These are phyloP conservation scores for Prenolepis imparis DNA, from an alignment of 2,888 invertebrate species.

Conservation along the genomic window DNA sequence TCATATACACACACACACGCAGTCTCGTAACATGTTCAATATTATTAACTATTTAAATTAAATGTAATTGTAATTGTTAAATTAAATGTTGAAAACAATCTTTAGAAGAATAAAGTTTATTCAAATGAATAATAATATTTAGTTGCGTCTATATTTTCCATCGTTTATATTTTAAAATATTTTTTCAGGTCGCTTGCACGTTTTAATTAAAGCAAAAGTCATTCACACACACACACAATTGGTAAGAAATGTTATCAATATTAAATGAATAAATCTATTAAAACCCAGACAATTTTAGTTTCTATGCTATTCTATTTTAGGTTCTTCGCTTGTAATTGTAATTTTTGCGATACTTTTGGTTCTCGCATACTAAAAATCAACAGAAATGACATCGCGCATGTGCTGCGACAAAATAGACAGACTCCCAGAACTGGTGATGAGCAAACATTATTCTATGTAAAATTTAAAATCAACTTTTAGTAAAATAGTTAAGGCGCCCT, in stretches of 20 bases:
- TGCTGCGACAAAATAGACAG: not conserved
- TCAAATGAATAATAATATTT: constrained; percentile 43
- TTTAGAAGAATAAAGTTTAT: constrained; percentile 13
- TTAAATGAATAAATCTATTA: not conserved
- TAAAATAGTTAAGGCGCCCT: not conserved
- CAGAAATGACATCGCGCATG: not conserved
- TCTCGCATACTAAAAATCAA: not conserved
- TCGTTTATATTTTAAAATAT: constrained; percentile 1
- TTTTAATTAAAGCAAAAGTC: constrained; percentile 30
- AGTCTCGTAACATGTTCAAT: not conserved
- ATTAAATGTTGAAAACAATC: constrained; percentile 27
- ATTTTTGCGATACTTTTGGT: not conserved
- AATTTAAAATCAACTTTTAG: not conserved
- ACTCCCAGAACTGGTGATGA: not conserved
- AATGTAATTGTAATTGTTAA: not conserved
- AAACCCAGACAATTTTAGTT: not conserved
- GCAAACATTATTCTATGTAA: constrained; percentile 1
- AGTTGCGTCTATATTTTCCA: constrained; percentile 21
- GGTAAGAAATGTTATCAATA: not conserved
- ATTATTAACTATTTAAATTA: not conserved
- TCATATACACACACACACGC: not conserved
- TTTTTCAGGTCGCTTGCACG: not conserved
- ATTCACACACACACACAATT: too few relatives aligned
- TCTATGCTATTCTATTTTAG: too few relatives aligned
- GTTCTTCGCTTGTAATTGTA: not conserved